These are phyloP conservation scores for Hydrozoanthus tunicans DNA, from an alignment of 64 coral and sea anemone genomes.

Conservation along the genomic window DNA sequence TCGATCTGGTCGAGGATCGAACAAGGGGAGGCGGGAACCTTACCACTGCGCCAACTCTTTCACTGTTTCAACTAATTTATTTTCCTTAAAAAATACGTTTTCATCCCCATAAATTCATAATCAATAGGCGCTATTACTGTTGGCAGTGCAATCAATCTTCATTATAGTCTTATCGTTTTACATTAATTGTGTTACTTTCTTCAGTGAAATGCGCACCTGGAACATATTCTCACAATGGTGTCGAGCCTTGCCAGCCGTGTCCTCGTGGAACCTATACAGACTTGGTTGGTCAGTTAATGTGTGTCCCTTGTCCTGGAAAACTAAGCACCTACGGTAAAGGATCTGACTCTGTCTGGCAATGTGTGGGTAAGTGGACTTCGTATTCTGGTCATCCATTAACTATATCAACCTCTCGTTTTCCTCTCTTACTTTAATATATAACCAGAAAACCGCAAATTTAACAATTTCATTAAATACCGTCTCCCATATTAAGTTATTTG, in stretches of 20 bases:
- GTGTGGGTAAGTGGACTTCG: slow-evolving; percentile 50
- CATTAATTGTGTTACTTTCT: not conserved
- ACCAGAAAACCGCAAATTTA: too few relatives aligned
- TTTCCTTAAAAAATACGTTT: too few relatives aligned
- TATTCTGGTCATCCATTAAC: not conserved
- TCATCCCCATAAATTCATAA: not conserved
- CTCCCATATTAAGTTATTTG: too few relatives aligned
- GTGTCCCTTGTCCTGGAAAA: slow-evolving; percentile 81
- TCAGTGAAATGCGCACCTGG: slow-evolving; percentile 91
- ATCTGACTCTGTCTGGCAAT: slow-evolving; percentile 35
- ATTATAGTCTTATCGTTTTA: not conserved
- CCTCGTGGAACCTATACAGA: slow-evolving; percentile 70
- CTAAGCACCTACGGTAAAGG: slow-evolving; percentile 77
- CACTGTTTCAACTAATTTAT: too few relatives aligned
- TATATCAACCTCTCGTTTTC: too few relatives aligned
- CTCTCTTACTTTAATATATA: too few relatives aligned
- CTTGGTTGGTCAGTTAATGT: slow-evolving; percentile 50
- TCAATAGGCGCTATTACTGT: not conserved
- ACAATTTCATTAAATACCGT: too few relatives aligned
- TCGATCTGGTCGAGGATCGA: too few relatives aligned
- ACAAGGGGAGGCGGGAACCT: too few relatives aligned
- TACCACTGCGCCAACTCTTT: too few relatives aligned
- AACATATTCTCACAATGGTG: slow-evolving; percentile 81
- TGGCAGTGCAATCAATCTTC: not conserved
- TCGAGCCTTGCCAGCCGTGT: slow-evolving; percentile 78